A percentile compares a stretch with the other conserved stretches of the same genome.
These are phyloP conservation scores for Choristoneura rosaceana DNA, from an alignment of 2,888 invertebrate genomes.

Conservation along the genomic window DNA sequence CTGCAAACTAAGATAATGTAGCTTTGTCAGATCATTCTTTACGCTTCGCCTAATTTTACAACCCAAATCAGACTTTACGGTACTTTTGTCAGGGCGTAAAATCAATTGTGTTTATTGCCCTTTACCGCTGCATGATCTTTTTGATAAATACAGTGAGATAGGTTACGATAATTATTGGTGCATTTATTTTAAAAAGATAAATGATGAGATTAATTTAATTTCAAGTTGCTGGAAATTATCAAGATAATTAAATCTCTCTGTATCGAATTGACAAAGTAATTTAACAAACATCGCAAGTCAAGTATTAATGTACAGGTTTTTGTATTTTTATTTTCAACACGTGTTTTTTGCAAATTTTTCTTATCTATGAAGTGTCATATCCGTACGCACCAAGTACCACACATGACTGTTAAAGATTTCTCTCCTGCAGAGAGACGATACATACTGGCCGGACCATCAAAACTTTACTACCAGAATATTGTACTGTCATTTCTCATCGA, in stretches of 20 bases:
- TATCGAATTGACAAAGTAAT: conserved; percentile 31
- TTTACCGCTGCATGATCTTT: conserved; percentile 54
- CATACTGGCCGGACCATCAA: too few species aligned
- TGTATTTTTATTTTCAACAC: too few species aligned
- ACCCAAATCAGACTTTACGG: conserved; percentile 51
- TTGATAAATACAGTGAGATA: conserved; percentile 68
- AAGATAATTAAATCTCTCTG: conserved; percentile 10
- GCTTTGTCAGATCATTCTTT: conserved; percentile 67
- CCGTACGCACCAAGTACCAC: too few species aligned
- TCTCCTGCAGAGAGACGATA: too few species aligned
- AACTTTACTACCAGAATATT: too few species aligned
- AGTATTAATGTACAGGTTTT: too few species aligned
- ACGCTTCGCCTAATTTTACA: conserved; percentile 50
- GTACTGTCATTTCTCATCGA: too few species aligned
- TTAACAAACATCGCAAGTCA: not conserved
- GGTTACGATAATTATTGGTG: conserved; percentile 71
- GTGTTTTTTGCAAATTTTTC: too few species aligned
- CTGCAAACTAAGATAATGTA: conserved; percentile 74
- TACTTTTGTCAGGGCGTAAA: conserved; percentile 48
- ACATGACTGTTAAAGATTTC: too few species aligned
- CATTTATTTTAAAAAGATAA: conserved; percentile 63
- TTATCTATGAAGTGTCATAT: too few species aligned
- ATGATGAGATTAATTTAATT: conserved; percentile 59
- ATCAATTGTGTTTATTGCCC: conserved; percentile 44
- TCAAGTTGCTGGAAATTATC: conserved; percentile 46